phyloP scores from a whole-genome alignment of 2,888 invertebrate genomes.

The Aphidius colemani region DNA sequence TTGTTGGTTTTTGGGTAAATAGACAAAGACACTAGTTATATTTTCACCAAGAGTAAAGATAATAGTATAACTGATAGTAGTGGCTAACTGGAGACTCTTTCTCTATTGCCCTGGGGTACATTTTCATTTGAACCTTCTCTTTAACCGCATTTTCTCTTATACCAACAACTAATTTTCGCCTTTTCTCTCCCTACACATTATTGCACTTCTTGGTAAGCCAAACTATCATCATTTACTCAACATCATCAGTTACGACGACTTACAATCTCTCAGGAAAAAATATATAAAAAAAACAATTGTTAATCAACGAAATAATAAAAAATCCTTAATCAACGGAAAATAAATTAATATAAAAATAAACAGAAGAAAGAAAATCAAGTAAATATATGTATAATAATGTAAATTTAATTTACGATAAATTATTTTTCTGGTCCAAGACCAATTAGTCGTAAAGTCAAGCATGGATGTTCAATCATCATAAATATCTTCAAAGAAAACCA shows the following conservation, averaged over 20 bases:
- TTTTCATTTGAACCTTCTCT: slow-evolving; percentile 14
- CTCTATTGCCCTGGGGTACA: slow-evolving; percentile 24
- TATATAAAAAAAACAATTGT: slow-evolving; percentile 3
- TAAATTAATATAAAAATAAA: neutral
- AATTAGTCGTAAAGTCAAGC: slow-evolving; percentile 19
- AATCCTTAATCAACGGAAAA: neutral
- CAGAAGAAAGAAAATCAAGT: neutral
- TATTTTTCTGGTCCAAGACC: neutral
- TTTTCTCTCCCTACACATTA: slow-evolving; percentile 37
- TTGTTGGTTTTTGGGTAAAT: slow-evolving; percentile 20
- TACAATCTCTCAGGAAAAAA: neutral
- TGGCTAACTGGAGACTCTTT: slow-evolving; percentile 51
- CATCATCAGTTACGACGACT: slow-evolving; percentile 16
- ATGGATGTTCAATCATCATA: slow-evolving; percentile 57
- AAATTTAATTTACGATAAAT: slow-evolving; percentile 1
- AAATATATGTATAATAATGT: slow-evolving; percentile 3
- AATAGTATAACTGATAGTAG: slow-evolving; percentile 59
- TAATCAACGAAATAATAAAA: neutral
- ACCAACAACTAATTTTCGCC: slow-evolving; percentile 55
- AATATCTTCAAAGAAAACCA: slow-evolving; percentile 55
- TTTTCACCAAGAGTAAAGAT: slow-evolving; percentile 42
- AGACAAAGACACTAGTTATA: too few relatives aligned
- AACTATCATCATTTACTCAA: slow-evolving; percentile 43
- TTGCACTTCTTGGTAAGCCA: too few relatives aligned
- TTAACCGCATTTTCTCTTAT: slow-evolving; percentile 14